Evolutionary conservation across 2,113 vertebrate species (phyloP).

Genomic region (Cottus gobio): DNA sequence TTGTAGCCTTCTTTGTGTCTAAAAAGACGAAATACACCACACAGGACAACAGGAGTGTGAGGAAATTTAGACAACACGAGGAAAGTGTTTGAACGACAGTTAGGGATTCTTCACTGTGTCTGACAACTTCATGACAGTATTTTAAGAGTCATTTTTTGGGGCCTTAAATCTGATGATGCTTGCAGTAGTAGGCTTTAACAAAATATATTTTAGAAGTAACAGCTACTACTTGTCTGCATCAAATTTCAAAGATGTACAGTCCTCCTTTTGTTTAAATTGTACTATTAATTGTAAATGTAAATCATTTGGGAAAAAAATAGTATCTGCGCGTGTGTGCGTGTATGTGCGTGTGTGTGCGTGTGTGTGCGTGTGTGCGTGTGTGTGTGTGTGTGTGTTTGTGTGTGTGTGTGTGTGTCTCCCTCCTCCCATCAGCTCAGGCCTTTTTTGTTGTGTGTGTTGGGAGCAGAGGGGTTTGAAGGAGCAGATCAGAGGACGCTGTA

Average conservation of each 20-base stretch:
- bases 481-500: conserved; percentile 78
- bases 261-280: neutral
- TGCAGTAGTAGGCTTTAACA: neutral
- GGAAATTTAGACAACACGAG: neutral
- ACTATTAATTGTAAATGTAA: too few species aligned
- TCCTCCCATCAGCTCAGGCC: conserved; percentile 34
- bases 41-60: neutral
- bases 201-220: neutral
- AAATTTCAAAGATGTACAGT: neutral
- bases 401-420: conserved; percentile 20
- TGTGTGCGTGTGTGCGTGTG: conserved; percentile 21
- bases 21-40: conserved; percentile 21
- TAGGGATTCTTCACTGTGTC: neutral
- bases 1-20: conserved; percentile 27
- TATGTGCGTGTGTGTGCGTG: conserved; percentile 8
- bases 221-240: neutral
- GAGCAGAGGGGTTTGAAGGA: conserved; percentile 71
- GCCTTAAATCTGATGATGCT: neutral
- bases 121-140: conserved; percentile 9
- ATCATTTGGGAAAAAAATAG: conserved; percentile 27
- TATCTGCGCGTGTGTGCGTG: conserved; percentile 13
- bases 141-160: neutral
- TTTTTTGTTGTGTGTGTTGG: conserved; percentile 51
- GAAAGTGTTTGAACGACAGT: neutral
- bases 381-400: conserved; percentile 25